Evolutionary conservation across 2,797 vertebrate species (phyloP), one percentile per base, ranked within the genome.

Genomic region (Nasua narica): DNA sequence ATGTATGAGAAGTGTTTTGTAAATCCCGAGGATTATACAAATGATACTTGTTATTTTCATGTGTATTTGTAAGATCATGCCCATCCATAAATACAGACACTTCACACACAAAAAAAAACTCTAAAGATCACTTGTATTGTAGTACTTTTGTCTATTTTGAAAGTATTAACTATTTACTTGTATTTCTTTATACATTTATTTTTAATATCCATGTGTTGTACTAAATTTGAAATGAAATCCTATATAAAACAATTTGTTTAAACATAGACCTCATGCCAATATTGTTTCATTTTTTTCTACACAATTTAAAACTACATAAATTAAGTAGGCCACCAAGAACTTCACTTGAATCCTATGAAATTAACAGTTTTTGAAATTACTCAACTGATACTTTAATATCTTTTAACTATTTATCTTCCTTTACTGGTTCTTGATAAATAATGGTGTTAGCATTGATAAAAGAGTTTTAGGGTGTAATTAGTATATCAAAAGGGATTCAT

Each of bases 31-130:
- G 60, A 95, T 84, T 95, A 74, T 96, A 48, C 40, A 96, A 89
- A 87, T 74, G 50, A 79, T 86, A 58, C 32, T 91, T 94, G 81
- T 87, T 95, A 87, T 97, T 96, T 86, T 93, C 83, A 91, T 92
- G 90, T 94, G 6, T 97, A 89, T 98, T 98, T 96, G 79, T 97
- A 97, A 96, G 88, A 81, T 97, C 78, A 70, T 98, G 92, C 92
- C 96, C 96, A 96, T 97, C 77, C 98, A 97, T 98, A 98, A 98
- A 98, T 97, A 97, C 90, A 97, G 95, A 97, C 69, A 96, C 96
- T 97, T 91, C 72, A 95, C 58, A 91, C 83, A 97, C n/a, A 67
- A 5, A 95, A 97, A 97, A 82, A 93, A 94, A 76, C 97, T 98
- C 92, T 98, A 69, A 98, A 97, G 58, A 95, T 95, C 89, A 87